phyloP scores from a whole-genome alignment of 2,888 invertebrate species.

The Automeris io region DNA sequence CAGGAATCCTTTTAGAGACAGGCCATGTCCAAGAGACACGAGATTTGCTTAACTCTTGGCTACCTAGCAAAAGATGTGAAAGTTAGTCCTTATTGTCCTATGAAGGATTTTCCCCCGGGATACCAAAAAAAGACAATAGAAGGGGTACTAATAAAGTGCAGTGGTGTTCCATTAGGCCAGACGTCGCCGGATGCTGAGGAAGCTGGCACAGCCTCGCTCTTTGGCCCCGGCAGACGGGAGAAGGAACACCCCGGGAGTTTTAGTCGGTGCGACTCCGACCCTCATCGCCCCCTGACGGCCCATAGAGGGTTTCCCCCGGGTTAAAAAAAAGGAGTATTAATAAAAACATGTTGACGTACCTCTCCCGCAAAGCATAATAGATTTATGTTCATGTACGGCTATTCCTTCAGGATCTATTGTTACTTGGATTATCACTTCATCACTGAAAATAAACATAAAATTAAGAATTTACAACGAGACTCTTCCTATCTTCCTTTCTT shows the following conservation, averaged over 20 bases:
- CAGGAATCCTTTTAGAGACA: conserved; percentile 62
- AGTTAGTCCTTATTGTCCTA: no score
- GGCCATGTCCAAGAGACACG: conserved; percentile 48
- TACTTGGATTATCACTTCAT: conserved; percentile 79
- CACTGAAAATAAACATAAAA: conserved; percentile 44
- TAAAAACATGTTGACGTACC: conserved; percentile 43
- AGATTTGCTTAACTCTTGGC: conserved; percentile 27
- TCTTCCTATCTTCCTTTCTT: no score
- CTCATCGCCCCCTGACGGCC: no score
- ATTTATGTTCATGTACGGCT: conserved; percentile 79
- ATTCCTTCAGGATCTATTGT: conserved; percentile 84
- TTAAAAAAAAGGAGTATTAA: background rate
- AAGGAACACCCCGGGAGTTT: no score
- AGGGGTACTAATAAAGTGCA: no score
- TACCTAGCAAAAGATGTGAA: conserved; percentile 23
- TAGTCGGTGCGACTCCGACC: no score
- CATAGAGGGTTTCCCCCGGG: no score
- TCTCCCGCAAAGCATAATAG: conserved; percentile 81
- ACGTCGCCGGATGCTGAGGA: no score
- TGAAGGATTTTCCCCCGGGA: no score
- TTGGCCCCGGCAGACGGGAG: no score
- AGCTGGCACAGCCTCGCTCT: no score
- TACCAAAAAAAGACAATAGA: no score
- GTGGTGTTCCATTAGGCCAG: background rate
- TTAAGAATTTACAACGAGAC: background rate